Evolutionary conservation across 2,113 vertebrate genomes (phyloP).

Genomic region (Scalopus aquaticus): DNA sequence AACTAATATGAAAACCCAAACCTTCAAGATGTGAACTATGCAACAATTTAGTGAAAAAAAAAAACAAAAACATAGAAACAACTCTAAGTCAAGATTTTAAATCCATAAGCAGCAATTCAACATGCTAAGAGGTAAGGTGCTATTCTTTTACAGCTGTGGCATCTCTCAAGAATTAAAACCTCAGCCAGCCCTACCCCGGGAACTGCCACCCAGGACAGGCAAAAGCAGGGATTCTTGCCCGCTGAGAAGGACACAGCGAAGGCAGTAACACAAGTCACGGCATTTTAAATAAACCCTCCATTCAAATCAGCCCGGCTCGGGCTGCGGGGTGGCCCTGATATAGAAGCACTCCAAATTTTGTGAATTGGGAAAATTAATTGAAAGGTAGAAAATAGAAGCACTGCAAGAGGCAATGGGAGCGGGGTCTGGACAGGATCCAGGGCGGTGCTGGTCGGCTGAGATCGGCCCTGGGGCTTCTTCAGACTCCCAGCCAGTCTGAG

Average conservation of each 20-base stretch:
- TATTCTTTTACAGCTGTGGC: background rate
- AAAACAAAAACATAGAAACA: conserved; percentile 26
- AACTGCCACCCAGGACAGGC: background rate
- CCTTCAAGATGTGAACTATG: conserved; percentile 38
- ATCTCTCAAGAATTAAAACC: conserved; percentile 35
- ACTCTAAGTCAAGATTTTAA: background rate
- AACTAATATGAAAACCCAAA: conserved; percentile 23
- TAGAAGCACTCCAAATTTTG: conserved; percentile 26
- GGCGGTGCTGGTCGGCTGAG: conserved; percentile 8
- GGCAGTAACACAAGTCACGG: background rate
- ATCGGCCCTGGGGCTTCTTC: conserved; percentile 60
- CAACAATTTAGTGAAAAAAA: conserved; percentile 15
- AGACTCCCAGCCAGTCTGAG: conserved; percentile 33
- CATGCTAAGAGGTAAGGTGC: background rate
- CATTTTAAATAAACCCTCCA: background rate
- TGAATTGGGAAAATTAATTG: no score
- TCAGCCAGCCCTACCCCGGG: background rate
- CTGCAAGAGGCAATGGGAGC: background rate
- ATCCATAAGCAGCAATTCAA: background rate
- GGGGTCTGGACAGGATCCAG: conserved; percentile 30
- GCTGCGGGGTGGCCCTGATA: background rate
- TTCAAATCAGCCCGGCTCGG: background rate
- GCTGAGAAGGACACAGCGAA: conserved; percentile 11
- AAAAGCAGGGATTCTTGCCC: background rate
- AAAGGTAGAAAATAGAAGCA: no score